Percentiles rank a stretch among this genome's conserved stretches.
Evolutionary conservation across 2,113 vertebrate species (phyloP).

Genomic region (Passer montanus): DNA sequence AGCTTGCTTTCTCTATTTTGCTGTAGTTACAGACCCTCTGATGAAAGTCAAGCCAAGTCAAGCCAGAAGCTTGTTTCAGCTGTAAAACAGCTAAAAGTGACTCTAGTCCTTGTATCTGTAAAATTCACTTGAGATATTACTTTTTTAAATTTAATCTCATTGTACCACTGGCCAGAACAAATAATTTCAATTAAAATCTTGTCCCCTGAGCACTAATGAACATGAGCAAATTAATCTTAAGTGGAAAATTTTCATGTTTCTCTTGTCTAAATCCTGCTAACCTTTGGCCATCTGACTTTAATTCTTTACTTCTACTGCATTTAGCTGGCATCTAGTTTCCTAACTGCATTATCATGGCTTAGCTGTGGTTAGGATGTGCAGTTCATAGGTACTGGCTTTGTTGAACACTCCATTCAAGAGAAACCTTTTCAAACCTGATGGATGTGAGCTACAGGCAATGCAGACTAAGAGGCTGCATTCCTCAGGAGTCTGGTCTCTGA

Average conservation of each 20-base stretch:
- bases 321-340: background rate
- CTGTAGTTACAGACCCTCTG: background rate
- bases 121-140: background rate
- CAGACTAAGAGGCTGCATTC: background rate
- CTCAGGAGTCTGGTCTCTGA: slow-evolving; percentile 13
- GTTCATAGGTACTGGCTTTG: background rate
- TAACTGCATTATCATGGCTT: background rate
- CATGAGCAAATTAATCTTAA: background rate
- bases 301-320: background rate
- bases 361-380: background rate
- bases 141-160: background rate
- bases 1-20: background rate
- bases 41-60: background rate
- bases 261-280: background rate
- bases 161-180: background rate
- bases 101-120: background rate
- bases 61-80: background rate
- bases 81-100: background rate
- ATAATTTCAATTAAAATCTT: background rate
- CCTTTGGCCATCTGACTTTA: background rate
- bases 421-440: background rate
- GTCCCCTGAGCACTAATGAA: background rate
- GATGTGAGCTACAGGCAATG: background rate
- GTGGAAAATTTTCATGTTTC: background rate
- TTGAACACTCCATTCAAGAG: background rate